phyloP scores from a whole-genome alignment of 1,140 invertebrate genomes.

The Calycopis cecrops region DNA sequence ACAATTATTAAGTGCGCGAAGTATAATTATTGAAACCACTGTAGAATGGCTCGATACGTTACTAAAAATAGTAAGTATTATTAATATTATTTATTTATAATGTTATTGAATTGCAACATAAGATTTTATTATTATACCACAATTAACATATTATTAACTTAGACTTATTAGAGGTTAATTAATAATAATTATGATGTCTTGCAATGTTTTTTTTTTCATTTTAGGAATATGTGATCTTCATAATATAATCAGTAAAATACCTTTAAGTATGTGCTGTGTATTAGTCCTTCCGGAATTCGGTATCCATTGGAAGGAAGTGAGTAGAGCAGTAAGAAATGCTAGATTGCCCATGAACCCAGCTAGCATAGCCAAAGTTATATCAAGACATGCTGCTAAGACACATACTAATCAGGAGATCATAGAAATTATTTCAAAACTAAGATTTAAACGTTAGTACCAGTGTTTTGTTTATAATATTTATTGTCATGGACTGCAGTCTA shows the following conservation, averaged over 20 bases:
- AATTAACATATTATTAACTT: too few relatives aligned
- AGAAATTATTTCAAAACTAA: slow-evolving; percentile 37
- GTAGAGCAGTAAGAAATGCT: slow-evolving; percentile 34
- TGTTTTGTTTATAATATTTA: too few relatives aligned
- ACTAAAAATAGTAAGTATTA: slow-evolving; percentile 7
- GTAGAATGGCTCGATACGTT: not conserved
- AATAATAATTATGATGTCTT: too few relatives aligned
- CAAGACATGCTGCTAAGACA: slow-evolving; percentile 31
- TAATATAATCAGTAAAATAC: slow-evolving; percentile 43
- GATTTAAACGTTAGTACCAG: slow-evolving; percentile 52
- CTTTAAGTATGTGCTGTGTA: slow-evolving; percentile 37
- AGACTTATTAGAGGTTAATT: too few relatives aligned
- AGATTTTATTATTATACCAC: too few relatives aligned
- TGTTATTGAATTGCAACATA: too few relatives aligned
- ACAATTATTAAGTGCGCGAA: too few relatives aligned
- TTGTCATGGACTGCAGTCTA: too few relatives aligned
- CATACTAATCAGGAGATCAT: slow-evolving; percentile 36
- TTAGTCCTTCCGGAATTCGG: slow-evolving; percentile 44
- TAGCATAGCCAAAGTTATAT: slow-evolving; percentile 42
- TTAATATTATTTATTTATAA: not conserved
- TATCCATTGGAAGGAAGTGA: slow-evolving; percentile 45
- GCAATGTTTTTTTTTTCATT: not conserved
- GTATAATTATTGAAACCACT: not conserved
- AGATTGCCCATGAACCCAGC: slow-evolving; percentile 47
- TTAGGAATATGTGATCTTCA: slow-evolving; percentile 49